Percentiles rank a stretch among this genome's conserved stretches.
Conservation (phyloP, 2,888 invertebrate species). For the Tortrix viridana region DNA sequence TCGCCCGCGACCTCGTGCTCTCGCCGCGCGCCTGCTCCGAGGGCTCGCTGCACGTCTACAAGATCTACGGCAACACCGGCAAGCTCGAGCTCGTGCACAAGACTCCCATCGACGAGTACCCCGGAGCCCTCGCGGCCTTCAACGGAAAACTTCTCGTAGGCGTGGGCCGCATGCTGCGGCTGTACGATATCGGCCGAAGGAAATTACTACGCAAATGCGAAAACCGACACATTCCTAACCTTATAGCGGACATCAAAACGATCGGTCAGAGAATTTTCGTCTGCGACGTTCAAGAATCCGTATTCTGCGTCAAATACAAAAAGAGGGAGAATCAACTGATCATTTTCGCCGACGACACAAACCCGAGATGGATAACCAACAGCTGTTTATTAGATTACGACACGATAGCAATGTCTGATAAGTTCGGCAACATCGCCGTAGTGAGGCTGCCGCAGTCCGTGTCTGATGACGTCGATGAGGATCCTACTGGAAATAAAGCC, state of each 20-base stretch:
- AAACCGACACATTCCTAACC: constrained; percentile 97
- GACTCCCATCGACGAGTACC: constrained; percentile 96
- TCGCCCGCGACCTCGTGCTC: constrained; percentile 94
- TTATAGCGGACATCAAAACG: constrained; percentile 96
- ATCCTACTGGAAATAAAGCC: constrained; percentile 99
- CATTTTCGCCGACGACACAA: constrained; percentile 99
- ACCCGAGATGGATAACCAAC: constrained; percentile 97
- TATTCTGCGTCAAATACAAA: constrained; percentile 97
- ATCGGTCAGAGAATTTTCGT: constrained; percentile 97
- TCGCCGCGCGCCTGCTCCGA: constrained; percentile 93
- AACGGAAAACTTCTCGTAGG: constrained; percentile 96
- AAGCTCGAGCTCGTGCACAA: constrained; percentile 96
- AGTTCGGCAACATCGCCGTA: constrained; percentile 98
- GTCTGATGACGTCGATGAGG: constrained; percentile 99
- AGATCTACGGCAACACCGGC: constrained; percentile 90
- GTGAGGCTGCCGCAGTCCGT: constrained; percentile 95
- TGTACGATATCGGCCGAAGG: constrained; percentile 97
- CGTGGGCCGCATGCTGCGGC: constrained; percentile 94
- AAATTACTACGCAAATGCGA: constrained; percentile 99
- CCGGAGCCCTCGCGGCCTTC: constrained; percentile 94
- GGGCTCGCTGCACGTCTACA: constrained; percentile 95
- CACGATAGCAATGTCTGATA: constrained; percentile 97
- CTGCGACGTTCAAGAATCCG: constrained; percentile 98
- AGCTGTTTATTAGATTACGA: constrained; percentile 97
- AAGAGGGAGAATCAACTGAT: constrained; percentile 98